Conservation (phyloP, 2,797 vertebrate species). For the Squalus acanthias region DNA sequence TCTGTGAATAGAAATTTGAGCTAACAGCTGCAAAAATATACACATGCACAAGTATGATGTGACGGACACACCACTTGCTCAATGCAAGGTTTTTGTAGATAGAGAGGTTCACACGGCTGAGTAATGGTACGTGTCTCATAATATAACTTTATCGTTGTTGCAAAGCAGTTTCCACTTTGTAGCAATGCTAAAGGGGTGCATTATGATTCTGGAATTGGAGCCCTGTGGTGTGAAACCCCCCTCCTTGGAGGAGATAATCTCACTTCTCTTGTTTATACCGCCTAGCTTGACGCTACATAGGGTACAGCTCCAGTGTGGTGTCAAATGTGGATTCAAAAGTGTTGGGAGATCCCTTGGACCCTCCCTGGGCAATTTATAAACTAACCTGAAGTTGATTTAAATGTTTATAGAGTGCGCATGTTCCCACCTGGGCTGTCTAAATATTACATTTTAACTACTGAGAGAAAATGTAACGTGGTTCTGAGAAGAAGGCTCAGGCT, state of each 20-base stretch:
- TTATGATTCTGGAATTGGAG: too few relatives aligned
- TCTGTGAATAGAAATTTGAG: background rate
- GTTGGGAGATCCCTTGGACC: too few relatives aligned
- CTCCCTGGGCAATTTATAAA: too few relatives aligned
- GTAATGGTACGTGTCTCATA: background rate
- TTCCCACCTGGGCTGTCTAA: background rate
- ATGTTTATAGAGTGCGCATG: background rate
- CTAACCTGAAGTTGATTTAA: too few relatives aligned
- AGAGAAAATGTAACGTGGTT: background rate
- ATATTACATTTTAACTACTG: background rate
- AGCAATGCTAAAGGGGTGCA: background rate
- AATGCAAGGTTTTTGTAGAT: background rate
- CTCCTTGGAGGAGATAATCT: background rate
- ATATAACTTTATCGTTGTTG: background rate
- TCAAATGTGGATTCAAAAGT: too few relatives aligned
- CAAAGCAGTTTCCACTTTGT: background rate
- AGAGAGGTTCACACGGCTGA: background rate
- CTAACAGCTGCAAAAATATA: background rate
- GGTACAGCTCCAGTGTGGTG: too few relatives aligned
- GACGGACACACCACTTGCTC: background rate
- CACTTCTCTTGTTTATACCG: background rate
- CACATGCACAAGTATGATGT: background rate
- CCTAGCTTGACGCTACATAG: too few relatives aligned
- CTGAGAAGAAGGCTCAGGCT: background rate
- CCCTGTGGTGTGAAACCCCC: background rate